A percentile compares a stretch with the other conserved stretches of the same genome.
These are phyloP conservation scores for Xestia c-nigrum DNA, from an alignment of 2,888 invertebrate species.

Conservation along the genomic window DNA sequence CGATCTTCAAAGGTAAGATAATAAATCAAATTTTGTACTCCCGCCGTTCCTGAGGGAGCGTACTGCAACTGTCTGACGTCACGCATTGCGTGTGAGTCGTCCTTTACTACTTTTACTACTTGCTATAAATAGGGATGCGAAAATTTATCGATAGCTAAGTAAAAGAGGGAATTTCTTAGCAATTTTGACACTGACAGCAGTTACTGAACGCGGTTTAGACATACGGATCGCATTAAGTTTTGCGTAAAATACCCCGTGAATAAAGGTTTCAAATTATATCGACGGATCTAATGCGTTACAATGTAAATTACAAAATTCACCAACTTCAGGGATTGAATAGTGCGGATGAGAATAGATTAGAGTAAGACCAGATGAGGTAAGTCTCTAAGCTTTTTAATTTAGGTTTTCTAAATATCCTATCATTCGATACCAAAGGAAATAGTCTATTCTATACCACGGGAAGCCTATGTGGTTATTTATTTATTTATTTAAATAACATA, in stretches of 20 bases:
- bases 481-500: too few relatives aligned
- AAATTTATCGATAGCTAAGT: background rate
- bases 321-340: too few relatives aligned
- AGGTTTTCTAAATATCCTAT: too few relatives aligned
- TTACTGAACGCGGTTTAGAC: background rate
- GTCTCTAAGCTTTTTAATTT: too few relatives aligned
- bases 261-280: too few relatives aligned
- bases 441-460: background rate
- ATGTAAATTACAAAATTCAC: too few relatives aligned
- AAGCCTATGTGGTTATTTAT: background rate
- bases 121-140: conserved; percentile 52
- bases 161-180: background rate
- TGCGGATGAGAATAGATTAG: too few relatives aligned
- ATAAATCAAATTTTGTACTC: conserved; percentile 66
- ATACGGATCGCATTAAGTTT: background rate
- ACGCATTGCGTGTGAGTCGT: conserved; percentile 63
- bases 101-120: conserved; percentile 54
- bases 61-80: conserved; percentile 53
- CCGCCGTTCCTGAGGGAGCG: conserved; percentile 49
- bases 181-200: background rate
- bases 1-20: conserved; percentile 63
- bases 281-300: too few relatives aligned
- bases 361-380: too few relatives aligned
- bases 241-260: background rate
- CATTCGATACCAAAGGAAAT: background rate